Evolutionary conservation across 2,113 vertebrate genomes (phyloP).

Genomic region (Halcyon malimbica): DNA sequence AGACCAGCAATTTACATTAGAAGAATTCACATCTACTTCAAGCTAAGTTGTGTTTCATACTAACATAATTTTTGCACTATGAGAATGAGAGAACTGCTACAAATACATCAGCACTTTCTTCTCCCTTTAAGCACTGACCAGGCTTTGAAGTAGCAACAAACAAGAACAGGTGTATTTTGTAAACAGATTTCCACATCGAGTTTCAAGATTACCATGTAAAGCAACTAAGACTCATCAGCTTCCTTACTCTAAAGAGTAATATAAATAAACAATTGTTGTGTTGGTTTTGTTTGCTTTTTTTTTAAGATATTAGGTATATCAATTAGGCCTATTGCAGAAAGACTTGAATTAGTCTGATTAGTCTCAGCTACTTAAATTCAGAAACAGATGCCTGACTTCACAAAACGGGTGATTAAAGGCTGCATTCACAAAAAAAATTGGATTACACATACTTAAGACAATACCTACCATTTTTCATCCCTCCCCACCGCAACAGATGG

Average conservation of each 20-base stretch:
- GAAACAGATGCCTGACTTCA: conserved; percentile 66
- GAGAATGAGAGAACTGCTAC: background rate
- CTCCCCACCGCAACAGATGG: conserved; percentile 35
- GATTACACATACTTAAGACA: conserved; percentile 66
- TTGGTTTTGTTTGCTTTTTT: background rate
- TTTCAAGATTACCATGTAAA: background rate
- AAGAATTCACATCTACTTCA: background rate
- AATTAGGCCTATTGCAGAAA: conserved; percentile 35
- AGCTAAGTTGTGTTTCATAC: background rate
- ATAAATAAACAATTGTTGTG: background rate
- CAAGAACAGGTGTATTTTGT: conserved; percentile 18
- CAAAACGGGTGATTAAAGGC: conserved; percentile 59
- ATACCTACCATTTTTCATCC: conserved; percentile 52
- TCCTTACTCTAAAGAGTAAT: background rate
- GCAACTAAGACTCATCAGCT: background rate
- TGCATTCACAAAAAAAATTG: conserved; percentile 31
- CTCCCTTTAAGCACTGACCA: background rate
- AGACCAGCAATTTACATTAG: background rate
- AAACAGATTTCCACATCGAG: background rate
- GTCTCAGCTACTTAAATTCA: conserved; percentile 63
- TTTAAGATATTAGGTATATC: conserved; percentile 36
- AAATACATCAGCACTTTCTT: background rate
- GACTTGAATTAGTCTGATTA: conserved; percentile 63
- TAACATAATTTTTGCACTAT: background rate
- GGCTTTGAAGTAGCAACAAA: background rate